A percentile compares a stretch with the other conserved stretches of the same genome.
Conservation (phyloP, 2,797 vertebrate genomes). For the Pelodytes ibericus region DNA sequence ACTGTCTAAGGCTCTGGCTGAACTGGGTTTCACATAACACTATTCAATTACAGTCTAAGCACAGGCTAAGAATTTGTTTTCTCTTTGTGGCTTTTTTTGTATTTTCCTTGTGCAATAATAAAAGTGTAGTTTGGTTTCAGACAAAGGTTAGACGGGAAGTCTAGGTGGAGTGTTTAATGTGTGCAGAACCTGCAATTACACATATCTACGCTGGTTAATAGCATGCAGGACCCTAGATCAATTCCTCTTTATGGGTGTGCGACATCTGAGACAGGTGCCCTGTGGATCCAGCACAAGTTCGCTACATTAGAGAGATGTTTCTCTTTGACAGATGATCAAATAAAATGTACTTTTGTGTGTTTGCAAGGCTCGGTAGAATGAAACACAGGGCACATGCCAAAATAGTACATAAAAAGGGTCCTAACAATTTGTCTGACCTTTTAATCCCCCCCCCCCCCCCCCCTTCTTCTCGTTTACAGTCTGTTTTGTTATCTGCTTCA, state of each 20-base stretch:
- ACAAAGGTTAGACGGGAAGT: slow-evolving; percentile 21
- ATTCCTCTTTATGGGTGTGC: slow-evolving; percentile 42
- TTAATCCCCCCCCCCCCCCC: slow-evolving; percentile 58
- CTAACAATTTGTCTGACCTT: slow-evolving; percentile 39
- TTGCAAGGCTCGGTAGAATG: slow-evolving; percentile 25
- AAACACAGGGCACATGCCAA: slow-evolving; percentile 27
- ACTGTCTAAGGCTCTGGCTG: slow-evolving; percentile 86
- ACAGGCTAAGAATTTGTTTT: slow-evolving; percentile 58
- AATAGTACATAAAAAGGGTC: slow-evolving; percentile 44
- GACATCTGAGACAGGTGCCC: slow-evolving; percentile 35
- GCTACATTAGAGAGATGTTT: slow-evolving; percentile 35
- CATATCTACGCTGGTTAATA: slow-evolving; percentile 36
- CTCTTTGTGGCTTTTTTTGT: no score
- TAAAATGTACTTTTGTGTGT: slow-evolving; percentile 34
- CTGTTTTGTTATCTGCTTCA: slow-evolving; percentile 95
- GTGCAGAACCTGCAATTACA: slow-evolving; percentile 49
- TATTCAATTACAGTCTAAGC: slow-evolving; percentile 91
- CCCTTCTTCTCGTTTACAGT: slow-evolving; percentile 72
- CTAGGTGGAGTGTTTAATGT: slow-evolving; percentile 49
- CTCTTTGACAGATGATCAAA: slow-evolving; percentile 49
- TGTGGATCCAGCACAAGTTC: slow-evolving; percentile 26
- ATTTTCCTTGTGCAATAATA: no score
- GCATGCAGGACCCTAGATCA: slow-evolving; percentile 42
- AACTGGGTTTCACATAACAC: slow-evolving; percentile 94
- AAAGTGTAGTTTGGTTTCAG: slow-evolving; percentile 1